A percentile compares a stretch with the other conserved stretches of the same genome.
phyloP scores from a whole-genome alignment of 35 echinoderm and acorn worm species.

The Chiridota heheva region DNA sequence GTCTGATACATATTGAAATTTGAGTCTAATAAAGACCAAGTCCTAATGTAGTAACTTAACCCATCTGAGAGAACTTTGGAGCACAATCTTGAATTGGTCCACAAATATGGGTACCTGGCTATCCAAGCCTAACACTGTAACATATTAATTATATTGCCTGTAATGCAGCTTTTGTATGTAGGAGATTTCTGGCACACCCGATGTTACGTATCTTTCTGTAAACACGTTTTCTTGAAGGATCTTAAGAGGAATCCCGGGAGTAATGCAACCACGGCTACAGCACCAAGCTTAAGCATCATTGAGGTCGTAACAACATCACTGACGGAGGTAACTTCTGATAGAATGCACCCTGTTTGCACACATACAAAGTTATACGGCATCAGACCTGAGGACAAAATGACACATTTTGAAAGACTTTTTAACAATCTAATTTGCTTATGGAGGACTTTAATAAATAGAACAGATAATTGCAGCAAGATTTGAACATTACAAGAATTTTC shows the following conservation, averaged over 20 bases:
- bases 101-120: no score
- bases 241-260: slow-evolving; percentile 79
- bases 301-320: slow-evolving; percentile 68
- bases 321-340: slow-evolving; percentile 88
- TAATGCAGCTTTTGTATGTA: no score
- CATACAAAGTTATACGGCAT: slow-evolving; percentile 99
- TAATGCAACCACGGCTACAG: slow-evolving; percentile 68
- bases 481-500: not conserved
- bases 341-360: slow-evolving; percentile 87
- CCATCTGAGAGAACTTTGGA: no score
- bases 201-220: no score
- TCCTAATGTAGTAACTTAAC: no score
- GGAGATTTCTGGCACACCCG: no score
- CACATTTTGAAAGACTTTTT: not conserved
- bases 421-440: not conserved
- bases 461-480: not conserved
- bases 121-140: no score
- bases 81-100: no score
- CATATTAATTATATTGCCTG: no score
- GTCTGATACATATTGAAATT: no score
- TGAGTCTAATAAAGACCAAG: no score
- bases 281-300: slow-evolving; percentile 71
- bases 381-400: slow-evolving; percentile 60
- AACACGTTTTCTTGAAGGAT: no score
- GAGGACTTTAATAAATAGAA: not conserved